Conservation (phyloP, 2,888 invertebrate species). For the Harpagoxenus sublaevis region DNA sequence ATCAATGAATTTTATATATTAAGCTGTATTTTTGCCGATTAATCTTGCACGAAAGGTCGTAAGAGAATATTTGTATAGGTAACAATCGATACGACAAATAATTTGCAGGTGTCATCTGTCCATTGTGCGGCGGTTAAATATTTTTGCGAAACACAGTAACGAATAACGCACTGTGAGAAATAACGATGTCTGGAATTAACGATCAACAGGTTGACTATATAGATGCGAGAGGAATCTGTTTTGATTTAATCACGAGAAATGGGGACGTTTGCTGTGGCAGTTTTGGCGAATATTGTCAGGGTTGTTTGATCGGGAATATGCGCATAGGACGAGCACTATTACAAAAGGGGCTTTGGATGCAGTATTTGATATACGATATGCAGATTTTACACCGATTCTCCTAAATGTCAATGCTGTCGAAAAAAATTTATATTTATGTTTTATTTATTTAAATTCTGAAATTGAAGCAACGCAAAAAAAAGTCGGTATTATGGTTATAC, state of each 20-base stretch:
- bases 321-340: background rate
- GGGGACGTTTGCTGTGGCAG: slow-evolving; percentile 24
- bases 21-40: background rate
- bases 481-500: background rate
- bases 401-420: background rate
- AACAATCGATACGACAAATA: slow-evolving; percentile 12
- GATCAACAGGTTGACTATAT: slow-evolving; percentile 52
- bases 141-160: background rate
- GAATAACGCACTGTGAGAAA: slow-evolving; percentile 1
- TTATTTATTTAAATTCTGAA: slow-evolving; percentile 17
- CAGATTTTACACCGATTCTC: background rate
- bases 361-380: background rate
- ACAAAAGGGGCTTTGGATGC: background rate
- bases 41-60: background rate
- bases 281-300: slow-evolving; percentile 30
- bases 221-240: slow-evolving; percentile 33
- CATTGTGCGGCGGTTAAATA: background rate
- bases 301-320: background rate
- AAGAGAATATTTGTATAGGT: background rate
- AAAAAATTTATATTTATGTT: background rate
- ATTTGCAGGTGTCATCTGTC: background rate
- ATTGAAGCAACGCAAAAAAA: background rate
- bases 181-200: slow-evolving; percentile 36
- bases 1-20: background rate
- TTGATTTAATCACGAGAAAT: slow-evolving; percentile 56